Evolutionary conservation across 2,797 vertebrate species (phyloP).

Genomic region (Tadarida brasiliensis): DNA sequence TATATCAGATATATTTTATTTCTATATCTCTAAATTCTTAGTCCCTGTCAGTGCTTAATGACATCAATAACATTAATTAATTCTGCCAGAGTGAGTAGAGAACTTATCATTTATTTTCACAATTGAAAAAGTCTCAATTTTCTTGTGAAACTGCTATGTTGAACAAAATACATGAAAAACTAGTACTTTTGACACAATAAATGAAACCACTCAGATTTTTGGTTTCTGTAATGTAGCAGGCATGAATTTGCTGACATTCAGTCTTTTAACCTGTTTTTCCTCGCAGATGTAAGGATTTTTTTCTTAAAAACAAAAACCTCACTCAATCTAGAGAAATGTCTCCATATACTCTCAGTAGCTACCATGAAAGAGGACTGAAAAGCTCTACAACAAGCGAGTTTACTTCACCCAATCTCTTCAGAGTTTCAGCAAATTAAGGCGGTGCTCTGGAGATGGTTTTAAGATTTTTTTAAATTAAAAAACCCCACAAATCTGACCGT

Average conservation of each 20-base stretch:
- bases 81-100: constrained; percentile 47
- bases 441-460: not conserved
- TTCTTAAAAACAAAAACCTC: not conserved
- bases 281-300: not conserved
- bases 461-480: not conserved
- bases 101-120: constrained; percentile 56
- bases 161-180: constrained; percentile 27
- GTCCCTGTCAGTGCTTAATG: constrained; percentile 40
- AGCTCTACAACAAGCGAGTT: not conserved
- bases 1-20: constrained; percentile 60
- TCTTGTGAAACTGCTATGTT: constrained; percentile 36
- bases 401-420: not conserved
- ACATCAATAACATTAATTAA: constrained; percentile 68
- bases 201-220: constrained; percentile 3
- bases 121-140: not conserved
- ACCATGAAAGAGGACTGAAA: not conserved
- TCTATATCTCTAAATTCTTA: constrained; percentile 53
- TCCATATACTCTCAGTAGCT: not conserved
- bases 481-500: not conserved
- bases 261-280: constrained; percentile 37
- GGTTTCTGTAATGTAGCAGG: not conserved
- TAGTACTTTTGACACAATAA: constrained; percentile 33
- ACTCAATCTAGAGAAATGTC: not conserved
- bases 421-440: constrained; percentile 19
- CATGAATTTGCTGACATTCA: not conserved